phyloP scores from a whole-genome alignment of 30 jellyfish, hydroid and myxozoan species.

The Aurelia sp. region DNA sequence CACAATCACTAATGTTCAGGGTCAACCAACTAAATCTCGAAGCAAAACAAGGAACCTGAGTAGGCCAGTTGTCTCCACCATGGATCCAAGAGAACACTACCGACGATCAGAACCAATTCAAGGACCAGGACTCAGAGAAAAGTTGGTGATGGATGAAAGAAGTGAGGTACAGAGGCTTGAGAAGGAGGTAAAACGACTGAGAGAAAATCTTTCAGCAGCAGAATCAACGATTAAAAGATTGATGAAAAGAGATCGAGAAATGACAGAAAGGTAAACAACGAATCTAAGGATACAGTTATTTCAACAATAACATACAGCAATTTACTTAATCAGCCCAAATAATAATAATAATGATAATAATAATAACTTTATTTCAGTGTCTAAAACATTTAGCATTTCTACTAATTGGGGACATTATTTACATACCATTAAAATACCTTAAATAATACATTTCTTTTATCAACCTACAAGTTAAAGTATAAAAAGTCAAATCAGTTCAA shows the following conservation, averaged over 20 bases:
- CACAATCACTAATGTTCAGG: constrained; percentile 10
- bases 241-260: constrained; percentile 81
- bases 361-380: too few relatives aligned
- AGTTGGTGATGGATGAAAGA: constrained; percentile 11
- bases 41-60: constrained; percentile 34
- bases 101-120: constrained; percentile 20
- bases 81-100: constrained; percentile 31
- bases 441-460: too few relatives aligned
- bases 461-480: too few relatives aligned
- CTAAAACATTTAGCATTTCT: too few relatives aligned
- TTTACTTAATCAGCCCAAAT: too few relatives aligned
- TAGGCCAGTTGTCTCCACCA: constrained; percentile 67
- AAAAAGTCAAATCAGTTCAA: too few relatives aligned
- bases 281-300: too few relatives aligned
- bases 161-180: constrained; percentile 75
- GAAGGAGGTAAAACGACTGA: constrained; percentile 68
- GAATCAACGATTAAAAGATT: constrained; percentile 73
- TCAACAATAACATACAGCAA: too few relatives aligned
- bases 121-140: constrained; percentile 23
- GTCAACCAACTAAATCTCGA: constrained; percentile 58
- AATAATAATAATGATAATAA: too few relatives aligned
- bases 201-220: constrained; percentile 76
- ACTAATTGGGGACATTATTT: too few relatives aligned
- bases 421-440: too few relatives aligned
- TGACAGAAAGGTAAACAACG: constrained; percentile 69